Base-by-base conservation (phyloP, 1,140 invertebrate genomes). In the Drosophila grimshawi region DNA sequence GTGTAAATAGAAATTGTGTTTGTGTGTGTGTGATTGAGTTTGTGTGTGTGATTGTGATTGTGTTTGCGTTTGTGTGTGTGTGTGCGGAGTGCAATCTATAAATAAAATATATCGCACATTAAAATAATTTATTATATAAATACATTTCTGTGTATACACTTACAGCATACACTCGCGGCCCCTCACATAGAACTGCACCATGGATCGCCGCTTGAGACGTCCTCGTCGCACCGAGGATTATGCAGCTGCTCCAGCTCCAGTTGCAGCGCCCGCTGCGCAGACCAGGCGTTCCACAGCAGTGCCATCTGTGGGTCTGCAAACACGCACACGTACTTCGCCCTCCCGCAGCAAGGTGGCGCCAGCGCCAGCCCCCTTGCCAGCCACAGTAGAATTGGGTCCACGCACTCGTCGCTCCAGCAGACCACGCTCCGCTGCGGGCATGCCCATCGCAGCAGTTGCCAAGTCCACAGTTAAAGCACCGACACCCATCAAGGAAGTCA, bases 141-240 rank as follows among this genome's bases (percentile, higher is more conserved):
- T 60, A 69, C 7, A 37, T 61, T 78, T 65, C 4, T 37, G 32
- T 60, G 55, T 52, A 41, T 45, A 2, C 55, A 61, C n/a, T 67
- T 73, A 45, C 80, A 81, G 76, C 71, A 19, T 19, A 76, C 55
- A 29, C 8, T 61, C 39, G 66, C 8, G 43, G n/a, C 2, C 32
- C 64, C 11, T 32, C n/a, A 62, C 27, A 63, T n/a, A 65, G 3
- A 60, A 43, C 32, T 35, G 60, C 3, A 35, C 32, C 61, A 91
- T 91, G 90, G 90, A 91, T 11, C 73, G 78, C 51, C 90, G 90
- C 43, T 45, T 78, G 41, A 78, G 90, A 79, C 82, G 90, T 32
- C 67, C 71, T 39, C 82, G 82, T 61, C 86, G 81, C 19, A 33
- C 70, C 10, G 81, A 91, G 11, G 85, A 86, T 6, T 30, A 52